Percentiles rank a stretch among this genome's conserved stretches.
phyloP scores from a whole-genome alignment of 1,140 invertebrate species.

The Macrobrachium nipponense region DNA sequence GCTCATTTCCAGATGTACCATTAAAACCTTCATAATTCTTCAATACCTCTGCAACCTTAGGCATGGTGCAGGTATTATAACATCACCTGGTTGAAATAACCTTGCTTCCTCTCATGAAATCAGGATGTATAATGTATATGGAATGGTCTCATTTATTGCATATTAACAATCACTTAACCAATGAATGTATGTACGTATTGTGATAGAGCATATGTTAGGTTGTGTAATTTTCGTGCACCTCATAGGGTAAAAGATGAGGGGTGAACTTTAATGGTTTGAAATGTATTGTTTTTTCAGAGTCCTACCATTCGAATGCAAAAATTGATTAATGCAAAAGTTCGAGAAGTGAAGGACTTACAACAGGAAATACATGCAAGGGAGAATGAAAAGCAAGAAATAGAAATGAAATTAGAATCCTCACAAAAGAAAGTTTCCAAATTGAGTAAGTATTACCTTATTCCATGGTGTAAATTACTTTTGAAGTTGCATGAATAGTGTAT shows the following conservation, averaged over 20 bases:
- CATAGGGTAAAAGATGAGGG: too few relatives aligned
- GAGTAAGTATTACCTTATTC: conserved; percentile 30
- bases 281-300: conserved; percentile 26
- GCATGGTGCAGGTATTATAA: too few relatives aligned
- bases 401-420: not conserved
- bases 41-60: too few relatives aligned
- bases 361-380: conserved; percentile 41
- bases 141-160: too few relatives aligned
- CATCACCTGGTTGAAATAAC: too few relatives aligned
- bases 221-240: not conserved
- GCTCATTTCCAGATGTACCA: too few relatives aligned
- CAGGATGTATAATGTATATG: too few relatives aligned
- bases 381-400: conserved; percentile 49
- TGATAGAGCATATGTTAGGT: not conserved
- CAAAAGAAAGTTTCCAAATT: conserved; percentile 42
- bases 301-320: conserved; percentile 50
- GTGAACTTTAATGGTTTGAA: too few relatives aligned
- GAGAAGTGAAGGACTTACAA: conserved; percentile 40
- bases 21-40: too few relatives aligned
- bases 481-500: not conserved
- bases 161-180: not conserved
- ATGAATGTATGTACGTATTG: not conserved
- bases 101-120: too few relatives aligned
- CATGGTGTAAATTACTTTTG: not conserved
- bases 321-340: conserved; percentile 30